Evolutionary conservation across 1,140 invertebrate genomes (phyloP), one percentile per base, ranked within the genome.

Genomic region (Riptortus pedestris): DNA sequence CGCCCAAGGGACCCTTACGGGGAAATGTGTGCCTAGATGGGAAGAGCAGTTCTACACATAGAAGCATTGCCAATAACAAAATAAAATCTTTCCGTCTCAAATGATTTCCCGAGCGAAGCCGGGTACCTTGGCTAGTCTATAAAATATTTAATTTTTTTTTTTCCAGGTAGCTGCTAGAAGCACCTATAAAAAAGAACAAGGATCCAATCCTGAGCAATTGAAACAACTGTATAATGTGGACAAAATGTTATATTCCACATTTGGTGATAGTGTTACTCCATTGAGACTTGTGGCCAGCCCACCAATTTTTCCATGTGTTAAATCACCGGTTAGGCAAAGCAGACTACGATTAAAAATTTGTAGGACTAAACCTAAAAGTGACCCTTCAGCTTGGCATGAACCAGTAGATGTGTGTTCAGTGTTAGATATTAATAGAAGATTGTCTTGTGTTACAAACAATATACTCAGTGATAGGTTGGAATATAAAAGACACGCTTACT

Each of bases 241-340:
- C 16, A 16, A 69, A 20, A 65, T 63, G 58, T 43, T 69, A 12
- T 65, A 67, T 52, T 52, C 62, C 0, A 63, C 28, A 26, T 65
- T 69, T 26, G 67, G 67, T 20, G 67, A 69, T 58, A 59, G 63
- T 24, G 24, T 69, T 16, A 57, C 63, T 45, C 67, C 67, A 16
- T 5, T 65, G n/a, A 29, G 64, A n/a, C 22, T 60, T 20, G 64
- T 63, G 9, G 60, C 20, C 16, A 27, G 26, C 16, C 29, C 24
- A 18, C 45, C 43, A 4, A 51, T 62, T 3, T 55, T 55, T 24
- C 22, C 22, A 55, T 26, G 24, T 26, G 24, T 24, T 22, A 55
- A 55, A 55, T 9, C 51, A 24, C 24, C 20, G 26, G 24, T 55
- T 26, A 22, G 12, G 20, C 51, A 55, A 55, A 55, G 51, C 12